These are phyloP conservation scores for Aporrectodea caliginosa DNA, from an alignment of 1,140 invertebrate species.

Conservation along the genomic window DNA sequence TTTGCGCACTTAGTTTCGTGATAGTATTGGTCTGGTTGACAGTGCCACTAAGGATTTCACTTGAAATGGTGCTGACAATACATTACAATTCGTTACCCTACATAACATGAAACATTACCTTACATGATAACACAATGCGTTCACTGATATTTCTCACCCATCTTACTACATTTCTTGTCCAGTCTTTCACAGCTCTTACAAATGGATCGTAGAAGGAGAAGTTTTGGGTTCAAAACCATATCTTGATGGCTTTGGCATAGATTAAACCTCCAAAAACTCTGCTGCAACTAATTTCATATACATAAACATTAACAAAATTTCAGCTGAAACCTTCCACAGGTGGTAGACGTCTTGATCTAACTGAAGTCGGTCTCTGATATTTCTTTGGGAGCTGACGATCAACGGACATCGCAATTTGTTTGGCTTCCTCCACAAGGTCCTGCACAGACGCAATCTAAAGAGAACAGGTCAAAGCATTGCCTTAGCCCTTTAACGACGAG, in stretches of 20 bases:
- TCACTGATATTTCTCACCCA: too few species aligned
- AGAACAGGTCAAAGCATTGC: background rate
- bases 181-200: too few species aligned
- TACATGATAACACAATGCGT: too few species aligned
- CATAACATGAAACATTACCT: too few species aligned
- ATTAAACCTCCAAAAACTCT: background rate
- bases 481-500: background rate
- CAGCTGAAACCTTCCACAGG: too few species aligned
- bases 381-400: conserved; percentile 22
- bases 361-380: background rate
- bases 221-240: background rate
- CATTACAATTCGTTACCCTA: too few species aligned
- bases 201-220: too few species aligned
- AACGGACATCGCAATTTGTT: background rate
- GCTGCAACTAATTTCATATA: background rate
- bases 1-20: too few species aligned
- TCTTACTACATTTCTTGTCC: too few species aligned
- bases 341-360: background rate
- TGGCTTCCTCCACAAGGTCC: conserved; percentile 13
- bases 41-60: too few species aligned
- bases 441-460: background rate
- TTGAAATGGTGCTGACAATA: too few species aligned
- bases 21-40: too few species aligned
- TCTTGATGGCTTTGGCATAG: background rate
- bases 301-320: background rate